Conservation (phyloP, 2,888 invertebrate genomes). For the Scaptodrosophila latifasciaeformis region DNA sequence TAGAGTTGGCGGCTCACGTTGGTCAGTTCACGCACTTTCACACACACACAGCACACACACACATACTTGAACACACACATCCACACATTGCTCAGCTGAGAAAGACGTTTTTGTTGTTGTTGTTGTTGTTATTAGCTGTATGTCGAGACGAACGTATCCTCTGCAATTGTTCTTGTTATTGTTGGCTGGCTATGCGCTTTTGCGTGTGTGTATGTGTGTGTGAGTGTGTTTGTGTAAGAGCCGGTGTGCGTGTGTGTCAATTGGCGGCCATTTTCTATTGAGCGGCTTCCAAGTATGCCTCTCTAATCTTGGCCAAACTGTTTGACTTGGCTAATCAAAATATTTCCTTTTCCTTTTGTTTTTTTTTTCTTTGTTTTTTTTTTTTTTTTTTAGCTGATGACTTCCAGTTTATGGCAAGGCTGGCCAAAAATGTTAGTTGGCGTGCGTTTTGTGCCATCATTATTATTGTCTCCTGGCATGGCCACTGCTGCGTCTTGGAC, state of each 20-base stretch:
- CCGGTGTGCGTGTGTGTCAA: constrained; percentile 14
- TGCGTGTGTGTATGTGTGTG: constrained; percentile 18
- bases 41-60: constrained; percentile 19
- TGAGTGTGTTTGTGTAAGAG: constrained; percentile 20
- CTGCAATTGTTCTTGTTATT: constrained; percentile 38
- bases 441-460: constrained; percentile 32
- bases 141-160: constrained; percentile 73
- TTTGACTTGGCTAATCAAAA: constrained; percentile 73
- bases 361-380: constrained; percentile 15
- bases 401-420: constrained; percentile 41
- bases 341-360: constrained; percentile 42
- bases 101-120: constrained; percentile 39
- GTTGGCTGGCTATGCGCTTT: constrained; percentile 35
- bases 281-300: constrained; percentile 9
- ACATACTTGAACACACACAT: constrained; percentile 20
- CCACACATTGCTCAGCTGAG: constrained; percentile 33
- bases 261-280: constrained; percentile 48
- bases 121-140: constrained; percentile 62
- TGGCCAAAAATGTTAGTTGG: constrained; percentile 44
- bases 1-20: constrained; percentile 52
- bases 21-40: constrained; percentile 52
- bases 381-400: constrained; percentile 39
- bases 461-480: too few species aligned
- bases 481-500: constrained; percentile 42
- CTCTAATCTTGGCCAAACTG: constrained; percentile 61